Evolutionary conservation across 2,888 invertebrate species (phyloP).

Genomic region (Macropis europaea): DNA sequence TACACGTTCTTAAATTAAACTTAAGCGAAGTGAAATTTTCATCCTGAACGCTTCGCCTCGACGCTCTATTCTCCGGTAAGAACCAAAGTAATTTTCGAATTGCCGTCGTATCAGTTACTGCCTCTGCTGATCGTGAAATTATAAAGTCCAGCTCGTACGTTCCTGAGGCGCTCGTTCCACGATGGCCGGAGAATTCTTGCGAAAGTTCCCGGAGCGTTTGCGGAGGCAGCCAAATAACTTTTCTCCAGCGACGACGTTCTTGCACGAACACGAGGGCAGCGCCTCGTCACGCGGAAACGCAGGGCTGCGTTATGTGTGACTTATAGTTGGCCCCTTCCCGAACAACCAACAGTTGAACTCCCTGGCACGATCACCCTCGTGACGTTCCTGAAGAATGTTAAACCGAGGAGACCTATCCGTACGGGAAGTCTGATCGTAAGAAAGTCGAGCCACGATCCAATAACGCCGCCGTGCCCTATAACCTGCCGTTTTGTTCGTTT

Average conservation of each 20-base stretch:
- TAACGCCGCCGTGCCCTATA: conserved; percentile 38
- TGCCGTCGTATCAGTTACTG: conserved; percentile 12
- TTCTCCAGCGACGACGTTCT: conserved; percentile 46
- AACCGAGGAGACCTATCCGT: conserved; percentile 49
- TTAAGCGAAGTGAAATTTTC: too few species aligned
- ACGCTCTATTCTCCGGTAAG: not conserved
- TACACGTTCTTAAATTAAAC: too few species aligned
- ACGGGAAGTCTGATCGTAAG: conserved; percentile 44
- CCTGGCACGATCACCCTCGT: too few species aligned
- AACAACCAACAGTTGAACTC: conserved; percentile 59
- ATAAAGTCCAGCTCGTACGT: conserved; percentile 39
- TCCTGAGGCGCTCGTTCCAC: conserved; percentile 38
- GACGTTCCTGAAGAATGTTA: conserved; percentile 58
- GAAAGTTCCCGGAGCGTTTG: conserved; percentile 60
- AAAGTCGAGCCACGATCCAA: conserved; percentile 52
- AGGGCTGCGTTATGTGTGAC: conserved; percentile 45
- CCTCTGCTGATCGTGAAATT: conserved; percentile 16
- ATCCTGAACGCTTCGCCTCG: not conserved
- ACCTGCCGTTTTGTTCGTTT: conserved; percentile 36
- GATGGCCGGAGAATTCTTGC: conserved; percentile 53
- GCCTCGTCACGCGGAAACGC: conserved; percentile 2
- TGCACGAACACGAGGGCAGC: conserved; percentile 11
- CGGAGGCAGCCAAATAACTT: conserved; percentile 62
- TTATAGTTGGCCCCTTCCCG: conserved; percentile 43
- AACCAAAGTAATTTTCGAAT: conserved; percentile 13